Percentiles rank a stretch among this genome's conserved stretches.
phyloP scores from a whole-genome alignment of 23 tunicate species.

The Styela clava region DNA sequence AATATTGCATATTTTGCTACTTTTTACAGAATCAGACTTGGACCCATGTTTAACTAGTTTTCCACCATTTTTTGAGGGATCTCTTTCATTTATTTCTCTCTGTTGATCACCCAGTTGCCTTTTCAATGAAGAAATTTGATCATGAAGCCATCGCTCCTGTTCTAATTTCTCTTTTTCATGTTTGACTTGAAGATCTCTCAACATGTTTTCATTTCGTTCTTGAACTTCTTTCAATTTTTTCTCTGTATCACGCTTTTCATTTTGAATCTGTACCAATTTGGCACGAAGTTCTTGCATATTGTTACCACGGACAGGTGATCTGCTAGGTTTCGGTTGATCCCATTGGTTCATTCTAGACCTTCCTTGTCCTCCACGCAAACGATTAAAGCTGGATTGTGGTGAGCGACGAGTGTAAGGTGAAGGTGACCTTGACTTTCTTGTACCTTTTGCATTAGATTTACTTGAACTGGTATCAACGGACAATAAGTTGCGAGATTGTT shows the following conservation, averaged over 20 bases:
- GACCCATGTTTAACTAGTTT: not conserved
- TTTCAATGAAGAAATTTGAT: slow-evolving; percentile 44
- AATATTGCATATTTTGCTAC: slow-evolving; percentile 8
- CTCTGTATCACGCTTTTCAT: slow-evolving; percentile 51
- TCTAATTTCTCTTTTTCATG: slow-evolving; percentile 63
- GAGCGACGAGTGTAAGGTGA: slow-evolving; percentile 36
- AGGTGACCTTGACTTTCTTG: slow-evolving; percentile 9
- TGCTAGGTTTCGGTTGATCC: not conserved
- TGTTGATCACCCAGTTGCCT: slow-evolving; percentile 68
- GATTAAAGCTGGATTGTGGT: slow-evolving; percentile 29
- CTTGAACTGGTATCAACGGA: not conserved
- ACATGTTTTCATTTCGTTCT: slow-evolving; percentile 38
- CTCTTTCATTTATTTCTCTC: slow-evolving; percentile 39
- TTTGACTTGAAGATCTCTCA: slow-evolving; percentile 38
- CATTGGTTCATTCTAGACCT: not conserved
- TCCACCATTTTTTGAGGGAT: not conserved
- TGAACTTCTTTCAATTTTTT: slow-evolving; percentile 36
- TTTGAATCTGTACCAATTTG: slow-evolving; percentile 25
- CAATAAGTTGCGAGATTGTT: not conserved
- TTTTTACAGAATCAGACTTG: not conserved
- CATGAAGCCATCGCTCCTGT: slow-evolving; percentile 22
- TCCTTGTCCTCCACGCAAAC: slow-evolving; percentile 35
- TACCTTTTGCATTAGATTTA: not conserved
- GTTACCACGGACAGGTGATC: slow-evolving; percentile 9
- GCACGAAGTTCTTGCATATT: not conserved